Evolutionary conservation across 2,797 vertebrate genomes (phyloP).

Genomic region (Spondyliosoma cantharus): DNA sequence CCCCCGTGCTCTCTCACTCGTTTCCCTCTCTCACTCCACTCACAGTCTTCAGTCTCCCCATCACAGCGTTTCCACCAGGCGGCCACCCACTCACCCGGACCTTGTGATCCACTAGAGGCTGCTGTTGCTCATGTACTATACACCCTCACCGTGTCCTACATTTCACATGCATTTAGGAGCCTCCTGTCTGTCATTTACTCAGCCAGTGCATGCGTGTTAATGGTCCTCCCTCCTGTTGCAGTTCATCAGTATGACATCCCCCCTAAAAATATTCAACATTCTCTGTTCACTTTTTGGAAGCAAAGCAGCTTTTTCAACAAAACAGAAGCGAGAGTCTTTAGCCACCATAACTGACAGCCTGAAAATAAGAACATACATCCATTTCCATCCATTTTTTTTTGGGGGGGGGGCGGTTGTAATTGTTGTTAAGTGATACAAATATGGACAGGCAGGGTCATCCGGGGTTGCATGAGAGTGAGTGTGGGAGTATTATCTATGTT

Average conservation of each 20-base stretch:
- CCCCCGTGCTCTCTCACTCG: slow-evolving; percentile 27
- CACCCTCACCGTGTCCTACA: slow-evolving; percentile 24
- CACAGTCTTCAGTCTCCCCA: neutral
- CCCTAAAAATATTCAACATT: neutral
- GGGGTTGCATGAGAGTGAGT: slow-evolving; percentile 7
- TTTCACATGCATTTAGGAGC: neutral
- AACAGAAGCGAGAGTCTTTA: neutral
- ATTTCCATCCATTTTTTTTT: slow-evolving; percentile 1
- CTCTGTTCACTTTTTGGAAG: neutral
- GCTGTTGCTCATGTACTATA: slow-evolving; percentile 52
- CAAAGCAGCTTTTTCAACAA: neutral
- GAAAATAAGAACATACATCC: neutral
- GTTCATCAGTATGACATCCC: neutral
- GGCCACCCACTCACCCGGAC: slow-evolving; percentile 18
- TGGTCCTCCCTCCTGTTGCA: neutral
- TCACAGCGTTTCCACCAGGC: slow-evolving; percentile 19
- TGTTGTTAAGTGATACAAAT: slow-evolving; percentile 16
- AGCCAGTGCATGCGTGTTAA: neutral
- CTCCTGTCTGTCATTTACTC: slow-evolving; percentile 7
- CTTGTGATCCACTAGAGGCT: slow-evolving; percentile 66
- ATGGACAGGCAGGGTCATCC: slow-evolving; percentile 13
- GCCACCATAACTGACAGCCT: neutral
- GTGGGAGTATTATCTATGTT: neutral
- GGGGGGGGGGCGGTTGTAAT: neutral
- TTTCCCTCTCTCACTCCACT: neutral